Percentiles rank a stretch among this genome's conserved stretches.
Conservation (phyloP, 53 echinoderm and acorn worm species). For the Crossaster papposus region DNA sequence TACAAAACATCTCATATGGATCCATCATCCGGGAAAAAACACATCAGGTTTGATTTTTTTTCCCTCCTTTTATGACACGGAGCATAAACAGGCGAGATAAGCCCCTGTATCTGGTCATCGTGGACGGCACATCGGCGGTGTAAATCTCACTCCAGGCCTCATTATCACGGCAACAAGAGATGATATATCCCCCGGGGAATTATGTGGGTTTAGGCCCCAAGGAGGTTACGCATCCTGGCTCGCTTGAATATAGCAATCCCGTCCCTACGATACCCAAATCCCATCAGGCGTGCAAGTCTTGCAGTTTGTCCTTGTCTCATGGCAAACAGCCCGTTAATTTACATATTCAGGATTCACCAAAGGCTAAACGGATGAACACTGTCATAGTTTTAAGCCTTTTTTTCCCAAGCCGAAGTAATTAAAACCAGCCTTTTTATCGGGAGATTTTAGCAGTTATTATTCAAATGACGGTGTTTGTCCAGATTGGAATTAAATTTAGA, state of each 20-base stretch:
- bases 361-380: background rate
- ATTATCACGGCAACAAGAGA: slow-evolving; percentile 16
- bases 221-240: background rate
- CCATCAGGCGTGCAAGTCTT: slow-evolving; percentile 10
- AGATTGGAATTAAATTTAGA: background rate
- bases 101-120: slow-evolving; percentile 38
- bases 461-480: background rate
- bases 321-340: background rate
- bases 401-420: background rate
- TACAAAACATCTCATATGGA: background rate
- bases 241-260: background rate
- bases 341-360: slow-evolving; percentile 30
- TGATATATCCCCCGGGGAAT: slow-evolving; percentile 25
- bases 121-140: background rate
- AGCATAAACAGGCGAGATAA: slow-evolving; percentile 30
- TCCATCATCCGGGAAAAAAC: background rate
- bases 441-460: background rate
- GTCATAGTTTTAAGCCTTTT: background rate
- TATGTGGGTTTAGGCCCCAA: background rate
- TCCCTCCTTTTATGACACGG: background rate
- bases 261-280: background rate
- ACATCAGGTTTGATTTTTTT: background rate
- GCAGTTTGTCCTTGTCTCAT: background rate
- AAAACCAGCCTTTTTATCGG: background rate
- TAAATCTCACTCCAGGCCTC: slow-evolving; percentile 32